Conservation (phyloP, 2,113 vertebrate genomes). For the Carassius carassius region DNA sequence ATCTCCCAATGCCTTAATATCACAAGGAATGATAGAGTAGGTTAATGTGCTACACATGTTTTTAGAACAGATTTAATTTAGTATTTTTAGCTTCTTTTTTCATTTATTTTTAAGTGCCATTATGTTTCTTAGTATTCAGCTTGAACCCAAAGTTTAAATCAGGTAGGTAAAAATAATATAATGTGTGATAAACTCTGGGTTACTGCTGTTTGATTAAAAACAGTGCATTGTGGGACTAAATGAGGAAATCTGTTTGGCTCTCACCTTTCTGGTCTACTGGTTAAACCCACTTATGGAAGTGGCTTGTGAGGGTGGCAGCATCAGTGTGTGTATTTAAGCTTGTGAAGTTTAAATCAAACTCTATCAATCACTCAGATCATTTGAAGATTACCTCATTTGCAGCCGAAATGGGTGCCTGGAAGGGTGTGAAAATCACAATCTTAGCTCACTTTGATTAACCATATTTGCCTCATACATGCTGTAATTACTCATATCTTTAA, state of each 20-base stretch:
- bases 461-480: constrained; percentile 55
- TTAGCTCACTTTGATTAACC: constrained; percentile 54
- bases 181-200: not conserved
- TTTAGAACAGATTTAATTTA: not conserved
- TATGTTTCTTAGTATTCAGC: not conserved
- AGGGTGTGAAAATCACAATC: constrained; percentile 56
- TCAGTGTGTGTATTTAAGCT: constrained; percentile 8
- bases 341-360: constrained; percentile 17
- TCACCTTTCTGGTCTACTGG: constrained; percentile 21
- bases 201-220: constrained; percentile 37
- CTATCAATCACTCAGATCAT: constrained; percentile 33
- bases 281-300: constrained; percentile 39
- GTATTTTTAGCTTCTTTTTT: not conserved
- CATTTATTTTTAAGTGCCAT: not conserved
- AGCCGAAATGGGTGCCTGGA: constrained; percentile 49
- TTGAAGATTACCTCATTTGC: constrained; percentile 46
- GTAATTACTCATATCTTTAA: constrained; percentile 60
- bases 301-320: not conserved
- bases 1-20: constrained; percentile 31
- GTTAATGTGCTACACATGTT: constrained; percentile 41
- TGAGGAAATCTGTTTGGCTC: constrained; percentile 44
- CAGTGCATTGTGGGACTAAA: constrained; percentile 18
- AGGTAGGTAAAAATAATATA: constrained; percentile 22
- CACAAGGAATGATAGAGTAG: constrained; percentile 22
- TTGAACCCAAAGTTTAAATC: not conserved